Evolutionary conservation across 1,140 invertebrate species (phyloP).

Genomic region (Cydia strobilella): DNA sequence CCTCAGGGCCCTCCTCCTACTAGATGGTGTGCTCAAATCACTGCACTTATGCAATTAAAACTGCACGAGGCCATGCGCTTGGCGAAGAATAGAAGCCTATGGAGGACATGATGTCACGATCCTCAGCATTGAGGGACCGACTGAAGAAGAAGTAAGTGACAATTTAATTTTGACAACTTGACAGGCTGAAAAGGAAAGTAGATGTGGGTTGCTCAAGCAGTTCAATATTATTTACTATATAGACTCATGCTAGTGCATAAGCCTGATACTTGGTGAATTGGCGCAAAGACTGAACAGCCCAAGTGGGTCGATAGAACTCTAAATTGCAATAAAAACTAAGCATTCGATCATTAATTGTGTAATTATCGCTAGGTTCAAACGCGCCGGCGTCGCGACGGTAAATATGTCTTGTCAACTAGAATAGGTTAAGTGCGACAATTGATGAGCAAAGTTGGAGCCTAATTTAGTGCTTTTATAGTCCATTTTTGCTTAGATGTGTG

Average conservation of each 20-base stretch:
- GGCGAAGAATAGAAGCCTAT: no score
- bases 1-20: no score
- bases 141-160: no score
- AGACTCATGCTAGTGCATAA: neutral
- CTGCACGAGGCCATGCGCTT: no score
- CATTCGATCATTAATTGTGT: slow-evolving; percentile 65
- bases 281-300: slow-evolving; percentile 15
- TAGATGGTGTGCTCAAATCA: no score
- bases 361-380: slow-evolving; percentile 66
- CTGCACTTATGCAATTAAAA: no score
- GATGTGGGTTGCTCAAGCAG: no score
- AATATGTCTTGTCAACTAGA: slow-evolving; percentile 45
- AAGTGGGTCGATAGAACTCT: slow-evolving; percentile 60
- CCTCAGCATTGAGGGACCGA: no score
- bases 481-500: neutral
- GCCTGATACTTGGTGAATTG: no score
- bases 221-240: neutral
- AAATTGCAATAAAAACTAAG: slow-evolving; percentile 68
- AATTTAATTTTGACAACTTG: no score
- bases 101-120: no score
- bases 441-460: neutral
- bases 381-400: slow-evolving; percentile 50
- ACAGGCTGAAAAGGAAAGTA: no score
- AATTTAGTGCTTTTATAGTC: neutral
- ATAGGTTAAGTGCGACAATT: slow-evolving; percentile 19